Evolutionary conservation across 2,888 invertebrate genomes (phyloP), one percentile per base, ranked within the genome.

Genomic region (Meta bourneti): DNA sequence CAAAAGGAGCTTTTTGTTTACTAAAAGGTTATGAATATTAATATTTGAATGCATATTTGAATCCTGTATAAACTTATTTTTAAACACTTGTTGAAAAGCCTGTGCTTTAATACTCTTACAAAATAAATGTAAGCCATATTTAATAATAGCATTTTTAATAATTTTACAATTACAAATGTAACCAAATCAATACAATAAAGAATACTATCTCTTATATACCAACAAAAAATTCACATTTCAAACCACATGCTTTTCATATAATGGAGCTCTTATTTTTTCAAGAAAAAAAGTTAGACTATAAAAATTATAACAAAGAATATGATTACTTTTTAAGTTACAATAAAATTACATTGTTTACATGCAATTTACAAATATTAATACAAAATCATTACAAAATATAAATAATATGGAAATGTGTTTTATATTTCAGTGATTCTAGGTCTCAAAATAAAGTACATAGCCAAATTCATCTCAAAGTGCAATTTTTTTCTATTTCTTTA

Each of bases 221-320:
- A 8, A 61, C 61, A 61, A 16, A 16, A 61, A 61, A 16, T 61
- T 61, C 61, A 61, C 16, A 61, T 16, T 61, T 61, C 11, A 61
- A 61, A 61, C 7, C 61, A 61, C 61, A 61, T 61, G 16, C 61
- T 61, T 61, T 61, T 61, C 61, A 9, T 16, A 61, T 9, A 61
- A 9, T 16, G 16, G 61, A 61, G 16, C 16, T 61, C 61, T 16
- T 61, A 61, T 16, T 11, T 61, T 61, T 8, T 16, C 5, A 5
- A 8, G 61, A 0, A 5, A 16, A 61, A 61, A 61, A 61, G 8
- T 61, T 61, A 61, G 61, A 61, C 61, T 61, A 61, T 61, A 61
- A 61, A 61, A 61, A 61, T n/a, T 16, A 34, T 48, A 75, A 75
- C 51, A 75, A 75, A 75, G 34, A 75, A 48, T 75, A 75, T 8